These are phyloP conservation scores for Pantherophis vulpinus DNA, from an alignment of 2,797 vertebrate genomes.

Conservation along the genomic window DNA sequence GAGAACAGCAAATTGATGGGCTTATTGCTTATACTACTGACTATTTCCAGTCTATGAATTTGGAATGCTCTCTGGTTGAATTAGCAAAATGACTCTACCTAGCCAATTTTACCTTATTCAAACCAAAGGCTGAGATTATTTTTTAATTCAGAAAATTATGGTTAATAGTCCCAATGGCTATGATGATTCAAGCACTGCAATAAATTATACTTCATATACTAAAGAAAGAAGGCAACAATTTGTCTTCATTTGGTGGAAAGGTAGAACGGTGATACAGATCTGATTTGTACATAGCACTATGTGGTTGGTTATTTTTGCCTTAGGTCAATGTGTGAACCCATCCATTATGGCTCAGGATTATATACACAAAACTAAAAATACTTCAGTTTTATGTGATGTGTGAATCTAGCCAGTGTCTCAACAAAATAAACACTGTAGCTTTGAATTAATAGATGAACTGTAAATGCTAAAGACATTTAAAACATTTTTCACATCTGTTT, in stretches of 20 bases:
- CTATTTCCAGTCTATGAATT: background rate
- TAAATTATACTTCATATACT: background rate
- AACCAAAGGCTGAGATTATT: background rate
- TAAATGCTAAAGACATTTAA: background rate
- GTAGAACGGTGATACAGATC: background rate
- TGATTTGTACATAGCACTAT: background rate
- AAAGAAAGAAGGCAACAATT: background rate
- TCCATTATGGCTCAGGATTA: background rate
- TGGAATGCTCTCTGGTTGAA: background rate
- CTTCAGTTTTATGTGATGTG: background rate
- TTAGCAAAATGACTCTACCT: background rate
- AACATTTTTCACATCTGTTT: background rate
- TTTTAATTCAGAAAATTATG: background rate
- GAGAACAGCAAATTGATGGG: background rate
- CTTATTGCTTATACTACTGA: background rate
- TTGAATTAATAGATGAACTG: background rate
- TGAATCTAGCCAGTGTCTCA: background rate
- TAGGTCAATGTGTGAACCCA: background rate
- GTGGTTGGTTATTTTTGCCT: background rate
- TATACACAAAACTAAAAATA: background rate
- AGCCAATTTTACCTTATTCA: background rate
- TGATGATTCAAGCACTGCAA: background rate
- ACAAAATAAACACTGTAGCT: constrained; percentile 19
- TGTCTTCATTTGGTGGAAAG: background rate
- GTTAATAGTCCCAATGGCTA: background rate